phyloP scores from a whole-genome alignment of 2,113 vertebrate species.

The Cephalopterus ornatus region DNA sequence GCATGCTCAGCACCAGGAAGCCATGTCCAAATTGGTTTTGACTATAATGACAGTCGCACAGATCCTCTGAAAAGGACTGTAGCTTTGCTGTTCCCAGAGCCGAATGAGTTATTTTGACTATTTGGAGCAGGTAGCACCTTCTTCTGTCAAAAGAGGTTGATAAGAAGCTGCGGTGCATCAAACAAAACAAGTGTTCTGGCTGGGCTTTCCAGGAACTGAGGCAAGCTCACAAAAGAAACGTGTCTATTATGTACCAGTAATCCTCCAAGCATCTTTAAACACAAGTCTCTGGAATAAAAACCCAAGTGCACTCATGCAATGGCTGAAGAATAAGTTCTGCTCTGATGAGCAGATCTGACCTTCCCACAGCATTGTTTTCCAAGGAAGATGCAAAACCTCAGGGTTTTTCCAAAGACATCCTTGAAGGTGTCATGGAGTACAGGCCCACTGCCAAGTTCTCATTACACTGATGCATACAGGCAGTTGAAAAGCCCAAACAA shows the following conservation, averaged over 20 bases:
- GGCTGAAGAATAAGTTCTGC: neutral
- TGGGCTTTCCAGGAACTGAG: neutral
- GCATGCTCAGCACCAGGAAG: neutral
- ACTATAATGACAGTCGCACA: neutral
- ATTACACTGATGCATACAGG: neutral
- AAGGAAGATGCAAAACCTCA: neutral
- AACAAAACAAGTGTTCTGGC: neutral
- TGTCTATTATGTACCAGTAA: neutral
- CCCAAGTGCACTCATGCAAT: neutral
- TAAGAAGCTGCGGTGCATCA: neutral
- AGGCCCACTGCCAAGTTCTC: conserved; percentile 22
- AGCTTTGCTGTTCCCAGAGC: neutral
- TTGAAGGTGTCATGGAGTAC: neutral
- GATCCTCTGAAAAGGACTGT: neutral
- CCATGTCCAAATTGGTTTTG: neutral
- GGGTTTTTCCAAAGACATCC: neutral
- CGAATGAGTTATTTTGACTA: neutral
- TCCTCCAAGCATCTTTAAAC: neutral
- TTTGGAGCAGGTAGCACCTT: neutral
- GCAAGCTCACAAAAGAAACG: neutral
- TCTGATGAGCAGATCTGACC: neutral
- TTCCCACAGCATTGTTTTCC: neutral
- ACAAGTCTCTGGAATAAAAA: neutral
- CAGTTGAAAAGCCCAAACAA: neutral
- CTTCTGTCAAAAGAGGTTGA: neutral